A percentile compares a stretch with the other conserved stretches of the same genome.
phyloP scores from a whole-genome alignment of 2,888 invertebrate genomes.

The Aleiodes testaceus region DNA sequence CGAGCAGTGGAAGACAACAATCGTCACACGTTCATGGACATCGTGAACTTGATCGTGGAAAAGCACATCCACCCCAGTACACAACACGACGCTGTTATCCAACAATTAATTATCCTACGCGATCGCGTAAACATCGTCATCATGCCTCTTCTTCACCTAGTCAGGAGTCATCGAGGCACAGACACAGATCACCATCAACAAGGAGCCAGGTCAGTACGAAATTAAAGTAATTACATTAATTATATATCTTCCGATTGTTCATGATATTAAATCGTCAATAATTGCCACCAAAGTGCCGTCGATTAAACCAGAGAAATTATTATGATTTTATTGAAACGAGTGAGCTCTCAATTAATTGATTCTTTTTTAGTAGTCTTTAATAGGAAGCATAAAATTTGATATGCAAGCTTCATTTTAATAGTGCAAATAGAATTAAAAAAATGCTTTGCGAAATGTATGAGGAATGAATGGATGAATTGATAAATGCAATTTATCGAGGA shows the following conservation, averaged over 20 bases:
- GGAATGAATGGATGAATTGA: conserved; percentile 20
- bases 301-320: not conserved
- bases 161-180: conserved; percentile 63
- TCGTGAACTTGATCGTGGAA: conserved; percentile 54
- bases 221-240: conserved; percentile 6
- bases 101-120: conserved; percentile 8
- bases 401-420: too few relatives aligned
- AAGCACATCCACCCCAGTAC: conserved; percentile 57
- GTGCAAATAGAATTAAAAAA: too few relatives aligned
- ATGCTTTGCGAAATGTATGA: not conserved
- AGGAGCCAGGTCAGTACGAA: conserved; percentile 70
- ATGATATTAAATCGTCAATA: conserved; percentile 30
- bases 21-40: conserved; percentile 69
- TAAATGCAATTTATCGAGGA: conserved; percentile 30
- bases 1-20: conserved; percentile 84
- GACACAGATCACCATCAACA: conserved; percentile 66
- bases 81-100: conserved; percentile 61
- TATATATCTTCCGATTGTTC: not conserved
- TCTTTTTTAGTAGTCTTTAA: not conserved
- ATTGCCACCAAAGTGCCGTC: conserved; percentile 28
- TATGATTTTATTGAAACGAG: not conserved
- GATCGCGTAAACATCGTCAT: conserved; percentile 52
- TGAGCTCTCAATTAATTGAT: not conserved
- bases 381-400: too few relatives aligned
- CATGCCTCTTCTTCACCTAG: conserved; percentile 65